A percentile compares a stretch with the other conserved stretches of the same genome.
Conservation (phyloP, 2,113 vertebrate species). For the Baryphthengus martii region DNA sequence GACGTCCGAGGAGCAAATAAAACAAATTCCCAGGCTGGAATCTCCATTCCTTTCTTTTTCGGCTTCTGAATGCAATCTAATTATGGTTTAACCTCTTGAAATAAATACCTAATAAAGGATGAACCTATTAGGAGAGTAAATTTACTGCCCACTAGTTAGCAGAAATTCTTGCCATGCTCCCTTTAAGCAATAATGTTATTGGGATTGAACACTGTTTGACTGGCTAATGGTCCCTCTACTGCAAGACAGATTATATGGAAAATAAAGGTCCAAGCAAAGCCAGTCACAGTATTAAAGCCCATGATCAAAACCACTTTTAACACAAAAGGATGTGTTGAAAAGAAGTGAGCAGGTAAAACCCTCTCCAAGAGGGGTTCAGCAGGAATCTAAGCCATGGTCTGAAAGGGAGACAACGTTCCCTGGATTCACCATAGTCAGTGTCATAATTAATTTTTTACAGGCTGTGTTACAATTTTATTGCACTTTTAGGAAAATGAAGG, state of each 20-base stretch:
- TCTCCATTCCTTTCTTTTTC: conserved; percentile 46
- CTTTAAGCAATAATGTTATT: conserved; percentile 56
- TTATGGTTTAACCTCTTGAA: conserved; percentile 73
- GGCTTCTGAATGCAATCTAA: conserved; percentile 68
- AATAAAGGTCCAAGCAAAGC: conserved; percentile 48
- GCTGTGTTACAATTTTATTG: neutral
- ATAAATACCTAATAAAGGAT: conserved; percentile 80
- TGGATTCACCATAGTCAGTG: neutral
- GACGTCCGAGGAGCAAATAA: conserved; percentile 53
- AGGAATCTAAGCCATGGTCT: neutral
- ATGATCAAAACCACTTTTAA: conserved; percentile 12
- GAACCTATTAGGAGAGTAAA: conserved; percentile 76
- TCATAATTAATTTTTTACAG: neutral
- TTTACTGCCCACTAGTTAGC: conserved; percentile 68
- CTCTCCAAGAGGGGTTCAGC: neutral
- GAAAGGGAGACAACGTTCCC: neutral
- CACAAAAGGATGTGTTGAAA: conserved; percentile 39
- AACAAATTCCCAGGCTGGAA: conserved; percentile 60
- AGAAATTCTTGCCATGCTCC: conserved; percentile 40
- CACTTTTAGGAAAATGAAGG: neutral
- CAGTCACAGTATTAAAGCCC: conserved; percentile 42
- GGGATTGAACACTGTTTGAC: conserved; percentile 68
- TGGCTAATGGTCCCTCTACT: conserved; percentile 64
- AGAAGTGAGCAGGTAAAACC: neutral
- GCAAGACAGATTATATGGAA: conserved; percentile 65